A percentile compares a stretch with the other conserved stretches of the same genome.
These are phyloP conservation scores for Glossophaga mutica DNA, from an alignment of 2,797 vertebrate genomes.

Conservation along the genomic window DNA sequence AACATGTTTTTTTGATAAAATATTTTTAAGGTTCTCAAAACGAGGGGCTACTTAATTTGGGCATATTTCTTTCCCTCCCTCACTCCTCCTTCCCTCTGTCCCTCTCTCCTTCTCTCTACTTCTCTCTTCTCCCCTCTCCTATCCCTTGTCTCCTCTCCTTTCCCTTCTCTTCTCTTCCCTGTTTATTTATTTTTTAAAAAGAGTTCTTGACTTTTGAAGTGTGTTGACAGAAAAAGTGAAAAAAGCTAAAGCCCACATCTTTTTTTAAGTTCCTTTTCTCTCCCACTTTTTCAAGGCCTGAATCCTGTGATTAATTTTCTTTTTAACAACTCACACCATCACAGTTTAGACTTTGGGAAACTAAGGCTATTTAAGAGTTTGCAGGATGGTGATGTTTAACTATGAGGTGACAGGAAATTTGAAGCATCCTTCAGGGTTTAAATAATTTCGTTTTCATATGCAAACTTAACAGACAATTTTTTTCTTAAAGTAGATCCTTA, in stretches of 20 bases:
- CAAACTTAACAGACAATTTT: neutral
- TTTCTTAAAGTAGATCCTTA: conserved; percentile 18
- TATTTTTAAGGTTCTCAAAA: neutral
- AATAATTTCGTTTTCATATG: neutral
- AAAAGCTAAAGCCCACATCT: neutral
- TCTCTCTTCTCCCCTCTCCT: neutral
- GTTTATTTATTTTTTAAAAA: neutral
- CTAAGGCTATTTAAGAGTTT: neutral
- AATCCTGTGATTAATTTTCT: neutral
- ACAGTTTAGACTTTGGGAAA: neutral
- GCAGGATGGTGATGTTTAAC: neutral
- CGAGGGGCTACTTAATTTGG: neutral
- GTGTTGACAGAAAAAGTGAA: neutral
- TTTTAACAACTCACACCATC: neutral
- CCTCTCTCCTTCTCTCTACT: no score
- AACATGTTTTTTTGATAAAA: conserved; percentile 1
- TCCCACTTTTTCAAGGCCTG: neutral
- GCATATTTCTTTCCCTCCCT: neutral
- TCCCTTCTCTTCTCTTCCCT: fast-evolving
- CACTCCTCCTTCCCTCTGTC: neutral
- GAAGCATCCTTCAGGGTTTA: neutral
- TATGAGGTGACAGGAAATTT: neutral
- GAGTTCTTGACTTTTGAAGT: neutral
- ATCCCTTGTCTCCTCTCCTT: neutral
- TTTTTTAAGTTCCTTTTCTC: neutral